Conservation (phyloP, 2,113 vertebrate species). For the Anolis sagrei region DNA sequence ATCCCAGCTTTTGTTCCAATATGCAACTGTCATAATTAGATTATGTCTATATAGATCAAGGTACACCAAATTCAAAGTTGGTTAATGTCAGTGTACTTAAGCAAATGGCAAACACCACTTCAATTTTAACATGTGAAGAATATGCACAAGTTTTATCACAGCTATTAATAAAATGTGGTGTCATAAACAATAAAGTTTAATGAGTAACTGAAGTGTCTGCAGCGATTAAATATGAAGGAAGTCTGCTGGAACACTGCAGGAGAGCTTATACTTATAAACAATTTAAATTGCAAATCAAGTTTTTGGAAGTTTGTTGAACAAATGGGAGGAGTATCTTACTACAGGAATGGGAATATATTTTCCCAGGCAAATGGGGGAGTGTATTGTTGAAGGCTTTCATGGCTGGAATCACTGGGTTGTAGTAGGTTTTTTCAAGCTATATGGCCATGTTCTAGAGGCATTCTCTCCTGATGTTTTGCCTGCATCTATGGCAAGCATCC, state of each 20-base stretch:
- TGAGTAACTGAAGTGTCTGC: constrained; percentile 78
- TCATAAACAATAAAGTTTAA: constrained; percentile 82
- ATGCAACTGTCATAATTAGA: background rate
- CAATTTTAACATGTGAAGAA: constrained; percentile 53
- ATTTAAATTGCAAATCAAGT: constrained; percentile 80
- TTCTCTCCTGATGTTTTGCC: too few species aligned
- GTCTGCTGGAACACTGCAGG: constrained; percentile 75
- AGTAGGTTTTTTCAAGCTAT: too few species aligned
- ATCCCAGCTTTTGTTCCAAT: background rate
- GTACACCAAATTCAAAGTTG: background rate
- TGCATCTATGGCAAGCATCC: too few species aligned
- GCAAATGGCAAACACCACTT: constrained; percentile 14
- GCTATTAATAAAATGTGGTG: constrained; percentile 75
- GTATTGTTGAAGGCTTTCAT: too few species aligned
- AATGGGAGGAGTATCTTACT: constrained; percentile 44
- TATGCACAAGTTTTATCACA: constrained; percentile 52
- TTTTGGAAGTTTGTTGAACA: constrained; percentile 65
- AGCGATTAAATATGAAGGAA: constrained; percentile 79
- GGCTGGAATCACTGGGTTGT: too few species aligned
- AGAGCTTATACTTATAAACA: constrained; percentile 67
- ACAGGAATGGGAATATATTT: background rate
- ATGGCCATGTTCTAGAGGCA: too few species aligned
- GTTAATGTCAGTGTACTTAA: background rate
- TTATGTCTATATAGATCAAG: background rate
- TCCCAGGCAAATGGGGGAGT: background rate